Conservation (phyloP, 2,113 vertebrate genomes). For the Platanista minor region DNA sequence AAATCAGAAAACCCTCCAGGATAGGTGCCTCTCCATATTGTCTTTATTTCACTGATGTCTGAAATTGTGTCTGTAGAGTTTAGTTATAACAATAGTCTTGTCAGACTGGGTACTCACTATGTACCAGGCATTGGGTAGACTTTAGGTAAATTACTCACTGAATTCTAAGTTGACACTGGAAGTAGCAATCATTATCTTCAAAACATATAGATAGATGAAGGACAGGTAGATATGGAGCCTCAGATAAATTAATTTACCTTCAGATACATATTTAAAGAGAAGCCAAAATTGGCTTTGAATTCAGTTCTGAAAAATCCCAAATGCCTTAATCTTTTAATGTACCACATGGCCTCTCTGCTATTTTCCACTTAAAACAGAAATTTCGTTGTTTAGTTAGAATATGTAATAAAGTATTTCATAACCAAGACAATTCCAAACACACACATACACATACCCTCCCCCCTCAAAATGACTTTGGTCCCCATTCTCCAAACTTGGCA, state of each 20-base stretch:
- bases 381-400: neutral
- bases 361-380: neutral
- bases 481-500: slow-evolving; percentile 35
- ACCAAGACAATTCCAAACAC: neutral
- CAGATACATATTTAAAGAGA: neutral
- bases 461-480: neutral
- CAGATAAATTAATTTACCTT: neutral
- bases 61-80: neutral
- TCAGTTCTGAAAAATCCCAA: neutral
- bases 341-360: neutral
- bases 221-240: neutral
- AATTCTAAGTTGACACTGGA: neutral
- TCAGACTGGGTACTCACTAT: neutral
- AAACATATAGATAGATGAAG: neutral
- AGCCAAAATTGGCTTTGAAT: neutral
- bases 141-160: neutral
- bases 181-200: neutral
- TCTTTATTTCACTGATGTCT: neutral
- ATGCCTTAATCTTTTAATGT: neutral
- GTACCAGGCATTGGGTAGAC: neutral
- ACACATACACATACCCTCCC: neutral
- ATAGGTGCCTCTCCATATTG: neutral
- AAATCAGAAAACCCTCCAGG: neutral
- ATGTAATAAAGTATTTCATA: neutral
- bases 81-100: neutral